These are phyloP conservation scores for Timema podura DNA, from an alignment of 2,888 invertebrate genomes.

Conservation along the genomic window DNA sequence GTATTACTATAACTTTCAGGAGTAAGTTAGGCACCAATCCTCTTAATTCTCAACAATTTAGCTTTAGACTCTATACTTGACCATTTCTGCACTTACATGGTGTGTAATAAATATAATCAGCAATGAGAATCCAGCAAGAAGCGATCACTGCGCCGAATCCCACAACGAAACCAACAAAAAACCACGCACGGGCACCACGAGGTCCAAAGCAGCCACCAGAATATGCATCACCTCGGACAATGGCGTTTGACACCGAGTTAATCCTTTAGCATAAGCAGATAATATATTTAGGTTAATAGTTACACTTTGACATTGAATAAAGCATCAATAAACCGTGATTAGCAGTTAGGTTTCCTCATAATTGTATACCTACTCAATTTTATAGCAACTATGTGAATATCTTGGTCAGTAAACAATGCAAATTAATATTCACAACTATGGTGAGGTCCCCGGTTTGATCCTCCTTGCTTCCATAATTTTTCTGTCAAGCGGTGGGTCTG, in stretches of 20 bases:
- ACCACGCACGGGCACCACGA: slow-evolving; percentile 86
- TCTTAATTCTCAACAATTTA: slow-evolving; percentile 18
- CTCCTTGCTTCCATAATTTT: no score
- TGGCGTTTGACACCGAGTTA: slow-evolving; percentile 93
- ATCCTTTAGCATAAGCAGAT: slow-evolving; percentile 52
- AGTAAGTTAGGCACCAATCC: slow-evolving; percentile 10
- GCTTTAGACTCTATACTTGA: slow-evolving; percentile 2
- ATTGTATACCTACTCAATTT: no score
- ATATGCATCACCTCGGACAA: slow-evolving; percentile 80
- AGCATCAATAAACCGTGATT: no score
- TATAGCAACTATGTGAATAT: no score
- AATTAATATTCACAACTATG: no score
- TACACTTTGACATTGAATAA: no score
- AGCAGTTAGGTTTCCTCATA: no score
- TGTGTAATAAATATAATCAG: slow-evolving; percentile 71
- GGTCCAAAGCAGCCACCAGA: slow-evolving; percentile 82
- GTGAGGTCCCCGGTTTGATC: no score
- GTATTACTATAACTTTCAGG: no score
- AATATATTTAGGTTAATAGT: no score
- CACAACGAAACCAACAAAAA: slow-evolving; percentile 94
- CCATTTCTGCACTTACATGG: slow-evolving; percentile 36
- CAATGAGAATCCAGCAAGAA: slow-evolving; percentile 93
- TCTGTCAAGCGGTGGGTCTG: no score
- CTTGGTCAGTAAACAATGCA: no score
- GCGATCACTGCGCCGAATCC: slow-evolving; percentile 96